Evolutionary conservation across 2,888 invertebrate genomes (phyloP).

Genomic region (Ophion costatus): DNA sequence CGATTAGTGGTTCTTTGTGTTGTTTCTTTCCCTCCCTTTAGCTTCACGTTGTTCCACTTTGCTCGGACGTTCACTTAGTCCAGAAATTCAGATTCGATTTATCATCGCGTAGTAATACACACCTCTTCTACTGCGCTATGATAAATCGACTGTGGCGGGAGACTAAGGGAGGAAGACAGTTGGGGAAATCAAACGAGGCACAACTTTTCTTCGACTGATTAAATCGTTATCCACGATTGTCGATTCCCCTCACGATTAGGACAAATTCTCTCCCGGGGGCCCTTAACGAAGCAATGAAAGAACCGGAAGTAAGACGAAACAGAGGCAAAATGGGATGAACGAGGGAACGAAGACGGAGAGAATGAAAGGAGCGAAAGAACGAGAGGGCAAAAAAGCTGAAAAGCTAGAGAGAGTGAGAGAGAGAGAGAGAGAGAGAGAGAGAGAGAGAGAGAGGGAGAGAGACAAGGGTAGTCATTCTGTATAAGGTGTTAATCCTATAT

Average conservation of each 20-base stretch:
- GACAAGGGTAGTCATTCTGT: not conserved
- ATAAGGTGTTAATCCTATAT: conserved; percentile 38
- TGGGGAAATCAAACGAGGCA: conserved; percentile 29
- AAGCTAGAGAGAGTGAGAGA: not conserved
- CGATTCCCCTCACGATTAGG: conserved; percentile 59
- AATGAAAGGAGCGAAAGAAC: not conserved
- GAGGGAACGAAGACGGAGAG: conserved; percentile 13
- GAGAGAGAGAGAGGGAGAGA: not conserved
- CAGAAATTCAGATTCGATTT: not conserved
- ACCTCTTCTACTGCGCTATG: not conserved
- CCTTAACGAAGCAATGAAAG: conserved; percentile 62
- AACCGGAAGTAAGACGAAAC: conserved; percentile 57
- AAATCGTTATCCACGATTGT: conserved; percentile 60
- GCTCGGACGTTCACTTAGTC: not conserved
- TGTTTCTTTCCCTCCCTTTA: not conserved
- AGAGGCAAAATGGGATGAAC: conserved; percentile 42
- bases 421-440: not conserved
- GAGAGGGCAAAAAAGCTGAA: not conserved
- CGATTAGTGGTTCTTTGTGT: not conserved
- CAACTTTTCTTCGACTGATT: conserved; percentile 61
- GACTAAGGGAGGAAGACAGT: not conserved
- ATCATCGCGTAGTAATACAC: not conserved
- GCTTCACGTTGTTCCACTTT: not conserved
- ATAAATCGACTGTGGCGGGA: conserved; percentile 16
- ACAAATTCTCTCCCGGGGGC: conserved; percentile 49